phyloP scores from a whole-genome alignment of 1,140 invertebrate species.

The Caenorhabditis brenneri region DNA sequence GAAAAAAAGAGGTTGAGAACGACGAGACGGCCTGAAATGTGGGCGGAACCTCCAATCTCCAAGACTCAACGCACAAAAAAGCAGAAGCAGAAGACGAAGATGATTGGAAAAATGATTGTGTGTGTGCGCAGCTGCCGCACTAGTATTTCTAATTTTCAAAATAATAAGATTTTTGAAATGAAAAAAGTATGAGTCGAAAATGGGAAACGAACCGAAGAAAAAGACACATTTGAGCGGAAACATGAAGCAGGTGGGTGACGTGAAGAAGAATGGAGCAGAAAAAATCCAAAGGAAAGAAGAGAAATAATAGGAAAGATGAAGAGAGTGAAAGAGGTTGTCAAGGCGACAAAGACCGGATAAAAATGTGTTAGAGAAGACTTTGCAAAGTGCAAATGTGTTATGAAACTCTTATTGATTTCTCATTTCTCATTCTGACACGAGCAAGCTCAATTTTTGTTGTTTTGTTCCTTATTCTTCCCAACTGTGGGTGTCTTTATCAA shows the following conservation, averaged over 20 bases:
- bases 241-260: slow-evolving; percentile 25
- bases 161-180: neutral
- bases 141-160: neutral
- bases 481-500: neutral
- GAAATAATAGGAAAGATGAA: neutral
- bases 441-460: no score
- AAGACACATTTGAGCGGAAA: neutral
- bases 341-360: slow-evolving; percentile 33
- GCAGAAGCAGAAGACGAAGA: neutral
- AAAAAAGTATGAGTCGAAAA: neutral
- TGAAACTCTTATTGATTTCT: no score
- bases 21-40: slow-evolving; percentile 1
- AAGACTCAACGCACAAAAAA: neutral
- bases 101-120: neutral
- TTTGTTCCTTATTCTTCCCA: neutral
- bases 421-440: no score
- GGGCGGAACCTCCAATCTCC: neutral
- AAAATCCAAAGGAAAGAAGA: slow-evolving; percentile 7
- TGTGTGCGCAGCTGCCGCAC: neutral
- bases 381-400: no score
- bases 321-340: neutral
- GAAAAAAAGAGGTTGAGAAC: slow-evolving; percentile 24
- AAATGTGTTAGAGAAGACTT: neutral
- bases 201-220: neutral
- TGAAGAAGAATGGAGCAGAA: slow-evolving; percentile 8